A percentile compares a stretch with the other conserved stretches of the same genome.
These are phyloP conservation scores for Hyla sarda DNA, from an alignment of 2,113 vertebrate species.

Conservation along the genomic window DNA sequence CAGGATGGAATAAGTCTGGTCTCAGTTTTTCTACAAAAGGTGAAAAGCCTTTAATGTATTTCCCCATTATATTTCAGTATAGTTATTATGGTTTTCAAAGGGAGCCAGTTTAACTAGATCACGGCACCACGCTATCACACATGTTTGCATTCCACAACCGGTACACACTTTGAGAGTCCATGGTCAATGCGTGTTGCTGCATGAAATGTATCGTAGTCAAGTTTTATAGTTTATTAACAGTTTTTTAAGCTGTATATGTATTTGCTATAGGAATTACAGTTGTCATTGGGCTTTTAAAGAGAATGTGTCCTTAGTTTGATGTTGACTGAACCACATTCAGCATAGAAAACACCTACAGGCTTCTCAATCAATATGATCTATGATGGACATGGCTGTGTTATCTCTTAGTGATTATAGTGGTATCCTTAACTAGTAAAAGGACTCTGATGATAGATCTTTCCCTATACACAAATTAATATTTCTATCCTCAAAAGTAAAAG, in stretches of 20 bases:
- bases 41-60: constrained; percentile 46
- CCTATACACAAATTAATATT: too few species aligned
- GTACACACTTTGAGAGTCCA: constrained; percentile 2
- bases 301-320: too few species aligned
- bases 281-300: neutral
- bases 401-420: too few species aligned
- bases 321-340: too few species aligned
- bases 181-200: constrained; percentile 28
- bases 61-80: constrained; percentile 28
- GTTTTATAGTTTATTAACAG: neutral
- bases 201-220: constrained; percentile 10
- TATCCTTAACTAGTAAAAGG: too few species aligned
- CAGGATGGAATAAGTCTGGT: constrained; percentile 32
- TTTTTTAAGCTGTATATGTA: neutral
- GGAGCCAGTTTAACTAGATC: constrained; percentile 9
- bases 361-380: too few species aligned
- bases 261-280: neutral
- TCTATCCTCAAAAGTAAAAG: too few species aligned
- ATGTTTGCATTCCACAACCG: constrained; percentile 47
- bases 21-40: constrained; percentile 36
- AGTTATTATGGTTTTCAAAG: constrained; percentile 35
- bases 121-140: constrained; percentile 18
- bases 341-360: too few species aligned
- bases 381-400: too few species aligned
- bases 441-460: too few species aligned